Conservation (phyloP, 2,888 invertebrate genomes). For the Cylindroiulus punctatus region DNA sequence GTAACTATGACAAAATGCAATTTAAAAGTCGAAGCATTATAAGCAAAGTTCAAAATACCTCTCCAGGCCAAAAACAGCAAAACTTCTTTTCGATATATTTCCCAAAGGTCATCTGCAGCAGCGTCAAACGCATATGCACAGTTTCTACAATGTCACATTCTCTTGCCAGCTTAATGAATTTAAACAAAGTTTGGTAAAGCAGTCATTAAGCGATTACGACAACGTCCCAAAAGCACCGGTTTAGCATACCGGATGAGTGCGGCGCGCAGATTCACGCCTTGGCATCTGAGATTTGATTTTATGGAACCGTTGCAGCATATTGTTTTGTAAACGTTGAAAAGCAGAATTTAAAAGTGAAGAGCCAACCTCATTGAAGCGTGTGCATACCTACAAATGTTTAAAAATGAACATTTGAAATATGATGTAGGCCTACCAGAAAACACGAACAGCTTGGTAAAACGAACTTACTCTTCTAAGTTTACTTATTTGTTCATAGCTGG, state of each 20-base stretch:
- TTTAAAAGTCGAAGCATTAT: background rate
- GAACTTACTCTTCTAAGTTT: slow-evolving; percentile 77
- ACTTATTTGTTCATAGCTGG: slow-evolving; percentile 81
- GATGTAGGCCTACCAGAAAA: background rate
- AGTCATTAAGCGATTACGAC: background rate
- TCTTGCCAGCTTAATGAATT: slow-evolving; percentile 73
- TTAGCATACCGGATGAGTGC: slow-evolving; percentile 75
- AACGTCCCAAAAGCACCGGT: slow-evolving; percentile 63
- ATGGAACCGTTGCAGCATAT: slow-evolving; percentile 85
- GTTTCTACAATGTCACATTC: slow-evolving; percentile 95
- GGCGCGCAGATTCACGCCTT: slow-evolving; percentile 86
- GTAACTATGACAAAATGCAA: background rate
- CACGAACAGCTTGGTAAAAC: background rate
- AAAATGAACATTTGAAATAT: slow-evolving; percentile 45
- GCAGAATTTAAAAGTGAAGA: slow-evolving; percentile 83
- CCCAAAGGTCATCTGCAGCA: slow-evolving; percentile 93
- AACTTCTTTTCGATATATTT: slow-evolving; percentile 93
- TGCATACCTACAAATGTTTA: slow-evolving; percentile 76
- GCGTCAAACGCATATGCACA: slow-evolving; percentile 87
- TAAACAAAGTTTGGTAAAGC: background rate
- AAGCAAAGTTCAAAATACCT: slow-evolving; percentile 69
- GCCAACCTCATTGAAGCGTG: slow-evolving; percentile 81
- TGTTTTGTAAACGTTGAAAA: slow-evolving; percentile 84
- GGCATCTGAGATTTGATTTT: slow-evolving; percentile 92
- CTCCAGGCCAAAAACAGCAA: slow-evolving; percentile 94